These are phyloP conservation scores for Anodontia alba DNA, from an alignment of 2,888 invertebrate genomes.

Conservation along the genomic window DNA sequence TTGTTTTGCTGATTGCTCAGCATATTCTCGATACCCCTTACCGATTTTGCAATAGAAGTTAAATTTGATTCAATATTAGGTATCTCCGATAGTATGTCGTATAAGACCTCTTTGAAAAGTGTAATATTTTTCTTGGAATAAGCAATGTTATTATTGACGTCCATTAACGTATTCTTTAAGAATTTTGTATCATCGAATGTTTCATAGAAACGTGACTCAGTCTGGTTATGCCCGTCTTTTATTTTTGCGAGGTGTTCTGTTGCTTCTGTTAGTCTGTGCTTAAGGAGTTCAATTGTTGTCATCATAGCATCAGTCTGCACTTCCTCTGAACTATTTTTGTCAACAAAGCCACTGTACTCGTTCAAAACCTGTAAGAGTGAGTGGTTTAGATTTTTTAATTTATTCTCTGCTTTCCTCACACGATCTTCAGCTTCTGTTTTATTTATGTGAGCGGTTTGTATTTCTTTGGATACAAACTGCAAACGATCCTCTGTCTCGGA, in stretches of 20 bases:
- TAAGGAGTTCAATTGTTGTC: background rate
- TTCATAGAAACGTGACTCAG: background rate
- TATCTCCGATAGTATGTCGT: background rate
- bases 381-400: background rate
- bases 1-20: conserved; percentile 2
- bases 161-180: background rate
- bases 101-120: background rate
- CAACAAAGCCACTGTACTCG: background rate
- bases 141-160: background rate
- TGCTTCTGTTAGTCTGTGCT: background rate
- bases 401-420: background rate
- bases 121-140: background rate
- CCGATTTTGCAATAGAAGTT: background rate
- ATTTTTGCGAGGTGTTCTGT: background rate
- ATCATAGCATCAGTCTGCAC: no score
- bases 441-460: background rate
- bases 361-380: background rate
- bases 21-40: background rate
- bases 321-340: background rate
- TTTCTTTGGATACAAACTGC: background rate
- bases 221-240: background rate
- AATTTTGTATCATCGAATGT: background rate
- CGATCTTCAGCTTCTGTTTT: background rate
- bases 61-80: background rate
- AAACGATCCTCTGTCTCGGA: background rate